Percentiles rank a stretch among this genome's conserved stretches.
Conservation (phyloP, 2,113 vertebrate genomes). For the Cyanistes caeruleus region DNA sequence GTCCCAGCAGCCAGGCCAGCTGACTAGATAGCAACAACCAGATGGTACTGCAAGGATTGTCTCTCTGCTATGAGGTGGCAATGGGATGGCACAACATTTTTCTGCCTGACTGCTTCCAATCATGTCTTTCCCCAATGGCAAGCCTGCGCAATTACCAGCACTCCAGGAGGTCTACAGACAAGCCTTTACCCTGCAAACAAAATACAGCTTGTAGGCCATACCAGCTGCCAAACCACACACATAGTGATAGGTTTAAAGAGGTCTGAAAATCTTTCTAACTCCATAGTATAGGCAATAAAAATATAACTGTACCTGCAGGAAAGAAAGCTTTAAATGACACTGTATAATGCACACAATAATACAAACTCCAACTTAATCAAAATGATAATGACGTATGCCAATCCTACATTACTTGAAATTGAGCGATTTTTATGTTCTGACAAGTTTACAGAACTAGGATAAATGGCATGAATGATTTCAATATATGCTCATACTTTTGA, state of each 20-base stretch:
- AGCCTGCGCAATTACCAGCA: slow-evolving; percentile 95
- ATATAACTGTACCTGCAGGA: slow-evolving; percentile 80
- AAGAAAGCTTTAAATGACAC: slow-evolving; percentile 82
- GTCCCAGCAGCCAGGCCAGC: slow-evolving; percentile 89
- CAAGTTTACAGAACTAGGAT: slow-evolving; percentile 99
- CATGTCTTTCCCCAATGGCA: slow-evolving; percentile 90
- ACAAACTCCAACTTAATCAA: slow-evolving; percentile 94
- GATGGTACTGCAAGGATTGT: slow-evolving; percentile 92
- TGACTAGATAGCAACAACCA: slow-evolving; percentile 92
- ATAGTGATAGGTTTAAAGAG: slow-evolving; percentile 82
- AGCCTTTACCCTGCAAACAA: slow-evolving; percentile 96
- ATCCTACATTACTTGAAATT: slow-evolving; percentile 88
- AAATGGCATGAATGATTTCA: slow-evolving; percentile 98
- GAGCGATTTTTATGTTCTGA: slow-evolving; percentile 93
- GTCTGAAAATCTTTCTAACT: slow-evolving; percentile 80
- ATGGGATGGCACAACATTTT: slow-evolving; percentile 97
- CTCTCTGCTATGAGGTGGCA: slow-evolving; percentile 91
- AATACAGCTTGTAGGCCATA: slow-evolving; percentile 92
- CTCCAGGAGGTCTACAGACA: slow-evolving; percentile 91
- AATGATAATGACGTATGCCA: slow-evolving; percentile 98
- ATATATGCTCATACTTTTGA: slow-evolving; percentile 94
- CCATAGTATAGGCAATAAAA: slow-evolving; percentile 81
- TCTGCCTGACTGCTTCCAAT: slow-evolving; percentile 95
- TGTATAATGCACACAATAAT: slow-evolving; percentile 82
- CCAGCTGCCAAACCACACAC: slow-evolving; percentile 98